phyloP scores from a whole-genome alignment of 2,888 invertebrate genomes.

The Hypolimnas misippus region DNA sequence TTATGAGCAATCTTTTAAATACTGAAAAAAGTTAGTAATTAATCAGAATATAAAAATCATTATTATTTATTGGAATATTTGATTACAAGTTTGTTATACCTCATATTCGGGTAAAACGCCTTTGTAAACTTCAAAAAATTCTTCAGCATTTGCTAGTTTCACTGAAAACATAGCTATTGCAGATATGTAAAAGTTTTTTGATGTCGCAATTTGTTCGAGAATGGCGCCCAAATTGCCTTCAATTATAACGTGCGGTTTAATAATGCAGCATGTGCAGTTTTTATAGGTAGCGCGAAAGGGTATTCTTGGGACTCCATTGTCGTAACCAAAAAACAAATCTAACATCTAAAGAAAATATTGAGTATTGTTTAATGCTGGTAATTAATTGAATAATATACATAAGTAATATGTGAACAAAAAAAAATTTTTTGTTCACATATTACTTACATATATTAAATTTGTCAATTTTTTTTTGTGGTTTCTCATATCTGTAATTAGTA shows the following conservation, averaged over 20 bases:
- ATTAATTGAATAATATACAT: no score
- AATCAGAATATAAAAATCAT: no score
- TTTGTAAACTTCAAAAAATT: constrained; percentile 96
- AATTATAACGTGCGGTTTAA: constrained; percentile 94
- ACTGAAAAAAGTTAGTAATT: no score
- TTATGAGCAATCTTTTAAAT: no score
- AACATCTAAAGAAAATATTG: constrained; percentile 63
- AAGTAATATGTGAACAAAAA: no score
- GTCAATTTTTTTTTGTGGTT: no score
- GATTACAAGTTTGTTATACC: constrained; percentile 70
- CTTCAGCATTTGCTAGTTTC: constrained; percentile 91
- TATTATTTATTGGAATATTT: no score
- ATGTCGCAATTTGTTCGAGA: constrained; percentile 87
- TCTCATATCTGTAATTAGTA: no score
- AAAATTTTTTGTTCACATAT: no score
- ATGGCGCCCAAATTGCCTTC: constrained; percentile 90
- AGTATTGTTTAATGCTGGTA: no score
- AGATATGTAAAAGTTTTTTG: constrained; percentile 88
- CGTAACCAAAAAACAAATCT: constrained; percentile 67
- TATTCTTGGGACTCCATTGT: constrained; percentile 59
- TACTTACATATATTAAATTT: no score
- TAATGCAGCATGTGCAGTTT: constrained; percentile 90
- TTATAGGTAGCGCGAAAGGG: constrained; percentile 82
- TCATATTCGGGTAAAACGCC: constrained; percentile 91
- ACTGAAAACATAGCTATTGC: constrained; percentile 92